A percentile compares a stretch with the other conserved stretches of the same genome.
These are phyloP conservation scores for Philopotamus ludificatus DNA, from an alignment of 1,140 invertebrate species.

Conservation along the genomic window DNA sequence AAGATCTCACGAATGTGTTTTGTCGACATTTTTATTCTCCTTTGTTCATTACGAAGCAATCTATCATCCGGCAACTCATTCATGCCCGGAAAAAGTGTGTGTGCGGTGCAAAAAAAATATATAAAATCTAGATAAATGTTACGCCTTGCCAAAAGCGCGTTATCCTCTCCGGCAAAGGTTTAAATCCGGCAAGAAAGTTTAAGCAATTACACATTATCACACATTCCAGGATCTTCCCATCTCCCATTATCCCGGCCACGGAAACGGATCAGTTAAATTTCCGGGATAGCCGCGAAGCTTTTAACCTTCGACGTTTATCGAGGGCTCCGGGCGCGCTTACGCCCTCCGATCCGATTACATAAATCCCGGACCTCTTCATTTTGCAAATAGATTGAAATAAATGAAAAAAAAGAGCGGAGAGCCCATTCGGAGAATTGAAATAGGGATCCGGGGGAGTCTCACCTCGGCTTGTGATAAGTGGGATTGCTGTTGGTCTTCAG, in stretches of 20 bases:
- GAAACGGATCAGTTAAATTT: slow-evolving; percentile 17
- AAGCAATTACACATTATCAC: slow-evolving; percentile 22
- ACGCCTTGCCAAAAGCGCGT: background rate
- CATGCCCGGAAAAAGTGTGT: background rate
- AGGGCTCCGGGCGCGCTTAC: background rate
- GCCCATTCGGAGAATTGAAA: background rate
- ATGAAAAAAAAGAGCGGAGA: no score
- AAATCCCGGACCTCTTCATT: no score
- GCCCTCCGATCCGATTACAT: background rate
- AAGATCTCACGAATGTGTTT: no score
- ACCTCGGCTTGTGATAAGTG: slow-evolving; percentile 66
- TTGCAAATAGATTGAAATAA: no score
- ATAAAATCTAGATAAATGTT: background rate
- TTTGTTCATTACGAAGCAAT: background rate
- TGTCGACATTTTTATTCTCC: background rate
- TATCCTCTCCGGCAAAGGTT: background rate
- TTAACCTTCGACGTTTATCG: background rate
- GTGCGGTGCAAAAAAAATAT: background rate
- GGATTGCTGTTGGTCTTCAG: slow-evolving; percentile 70
- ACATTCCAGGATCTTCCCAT: slow-evolving; percentile 10
- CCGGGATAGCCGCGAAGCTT: background rate
- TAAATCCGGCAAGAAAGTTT: no score
- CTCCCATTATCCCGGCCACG: background rate
- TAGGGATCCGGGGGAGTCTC: slow-evolving; percentile 37
- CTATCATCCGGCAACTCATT: background rate